phyloP scores from a whole-genome alignment of 2,888 invertebrate genomes.

The Silvanus unidentatus region DNA sequence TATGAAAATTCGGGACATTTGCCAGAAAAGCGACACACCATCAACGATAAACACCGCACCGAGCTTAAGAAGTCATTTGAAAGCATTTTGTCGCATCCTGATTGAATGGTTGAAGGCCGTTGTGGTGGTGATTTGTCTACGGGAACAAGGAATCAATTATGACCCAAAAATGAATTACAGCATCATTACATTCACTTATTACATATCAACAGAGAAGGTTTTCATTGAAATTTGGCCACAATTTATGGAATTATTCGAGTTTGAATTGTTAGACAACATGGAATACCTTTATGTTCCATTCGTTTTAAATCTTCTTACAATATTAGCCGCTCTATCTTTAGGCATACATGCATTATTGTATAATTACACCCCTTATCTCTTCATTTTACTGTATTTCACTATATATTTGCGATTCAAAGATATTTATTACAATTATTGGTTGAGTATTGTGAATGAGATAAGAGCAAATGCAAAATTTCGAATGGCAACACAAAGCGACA shows the following conservation, averaged over 20 bases:
- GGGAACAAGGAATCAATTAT: slow-evolving; percentile 67
- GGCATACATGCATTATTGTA: slow-evolving; percentile 20
- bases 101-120: slow-evolving; percentile 75
- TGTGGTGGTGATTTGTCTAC: slow-evolving; percentile 53
- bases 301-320: slow-evolving; percentile 54
- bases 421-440: slow-evolving; percentile 33
- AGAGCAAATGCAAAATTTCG: slow-evolving; percentile 22
- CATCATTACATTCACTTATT: slow-evolving; percentile 60
- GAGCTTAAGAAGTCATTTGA: slow-evolving; percentile 24
- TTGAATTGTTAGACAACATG: slow-evolving; percentile 62
- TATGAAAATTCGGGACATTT: slow-evolving; percentile 36
- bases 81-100: slow-evolving; percentile 55
- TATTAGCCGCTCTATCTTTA: slow-evolving; percentile 34
- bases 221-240: slow-evolving; percentile 61
- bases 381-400: slow-evolving; percentile 37
- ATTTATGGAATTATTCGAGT: slow-evolving; percentile 50
- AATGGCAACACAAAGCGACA: slow-evolving; percentile 60
- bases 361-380: slow-evolving; percentile 22
- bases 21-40: slow-evolving; percentile 23
- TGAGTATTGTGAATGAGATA: background rate
- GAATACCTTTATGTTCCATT: slow-evolving; percentile 65
- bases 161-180: slow-evolving; percentile 60
- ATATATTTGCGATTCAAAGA: slow-evolving; percentile 41
- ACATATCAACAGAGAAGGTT: slow-evolving; percentile 63
- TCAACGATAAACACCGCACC: slow-evolving; percentile 15